These are phyloP conservation scores for Lytechinus pictus DNA, from an alignment of 35 echinoderm and acorn worm species.

Conservation along the genomic window DNA sequence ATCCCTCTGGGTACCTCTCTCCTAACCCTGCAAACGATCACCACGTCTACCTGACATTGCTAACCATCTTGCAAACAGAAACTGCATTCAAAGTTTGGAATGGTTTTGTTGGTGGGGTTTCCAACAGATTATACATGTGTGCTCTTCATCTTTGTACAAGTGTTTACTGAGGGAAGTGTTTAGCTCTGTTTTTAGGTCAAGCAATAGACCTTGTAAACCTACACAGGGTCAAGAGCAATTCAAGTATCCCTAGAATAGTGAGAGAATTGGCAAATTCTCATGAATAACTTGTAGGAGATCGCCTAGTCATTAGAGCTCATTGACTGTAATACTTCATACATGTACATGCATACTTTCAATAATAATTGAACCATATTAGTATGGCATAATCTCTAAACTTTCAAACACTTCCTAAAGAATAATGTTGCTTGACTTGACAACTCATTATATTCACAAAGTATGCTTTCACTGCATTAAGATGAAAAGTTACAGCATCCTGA, in stretches of 20 bases:
- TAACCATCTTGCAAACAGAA: neutral
- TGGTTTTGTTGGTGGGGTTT: neutral
- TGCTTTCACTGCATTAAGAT: too few species aligned
- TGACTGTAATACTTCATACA: too few species aligned
- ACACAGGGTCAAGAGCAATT: neutral
- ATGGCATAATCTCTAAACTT: too few species aligned
- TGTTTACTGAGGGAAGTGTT: neutral
- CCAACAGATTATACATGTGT: neutral
- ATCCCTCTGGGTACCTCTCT: neutral
- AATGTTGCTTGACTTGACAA: too few species aligned
- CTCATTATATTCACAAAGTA: too few species aligned
- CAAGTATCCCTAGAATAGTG: neutral
- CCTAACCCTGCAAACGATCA: neutral
- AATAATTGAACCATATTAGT: too few species aligned
- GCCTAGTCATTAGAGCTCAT: too few species aligned
- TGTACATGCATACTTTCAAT: too few species aligned
- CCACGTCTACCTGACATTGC: neutral
- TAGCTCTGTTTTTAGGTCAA: neutral
- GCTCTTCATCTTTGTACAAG: neutral
- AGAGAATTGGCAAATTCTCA: too few species aligned
- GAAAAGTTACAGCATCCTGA: too few species aligned
- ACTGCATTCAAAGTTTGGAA: conserved; percentile 1
- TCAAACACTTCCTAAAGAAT: too few species aligned
- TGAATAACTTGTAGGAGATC: too few species aligned
- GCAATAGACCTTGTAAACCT: neutral